Base-by-base conservation (phyloP, 1,140 invertebrate genomes). In the Polypedilum pembai region DNA sequence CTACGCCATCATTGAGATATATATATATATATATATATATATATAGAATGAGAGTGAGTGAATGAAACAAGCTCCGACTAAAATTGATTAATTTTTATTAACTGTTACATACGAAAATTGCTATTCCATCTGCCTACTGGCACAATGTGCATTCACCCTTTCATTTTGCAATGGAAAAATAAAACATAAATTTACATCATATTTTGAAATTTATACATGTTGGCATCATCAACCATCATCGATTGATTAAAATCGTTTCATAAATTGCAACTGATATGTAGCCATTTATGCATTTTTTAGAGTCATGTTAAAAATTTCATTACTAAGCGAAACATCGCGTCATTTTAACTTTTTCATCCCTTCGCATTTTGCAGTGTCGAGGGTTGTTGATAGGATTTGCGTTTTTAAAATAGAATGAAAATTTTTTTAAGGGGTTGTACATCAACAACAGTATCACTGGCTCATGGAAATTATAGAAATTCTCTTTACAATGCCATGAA, bases 1-100 rank as follows among this genome's bases (percentile, higher is more conserved):
- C 65, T 69, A 69, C 65, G 17, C 65, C 17, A 56, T 56, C 45
- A 56, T 56, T 56, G 12, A n/a, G 12, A 56, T 56, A n/a, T 56
- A n/a, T n/a, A n/a, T n/a, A n/a, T n/a, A n/a, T n/a, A n/a, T n/a
- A n/a, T n/a, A n/a, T n/a, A n/a, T n/a, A n/a, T n/a, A n/a, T n/a
- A 33, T 33, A 33, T 33, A 33, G 24, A 33, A 5, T 33, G 5
- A 33, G 24, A 33, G 24, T 33, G 24, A 33, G 24, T 33, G 10
- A 56, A 56, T 56, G 65, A 20, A 21, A 20, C 17, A 69, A 69
- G 65, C 65, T 21, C 65, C 65, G 65, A 69, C 65, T 10, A 69
- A 69, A 69, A 69, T 69, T 69, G 65, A 69, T 69, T 69, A 69
- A 69, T 69, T 69, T 69, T 69, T 69, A 69, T 69, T 69, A 69